These are phyloP conservation scores for Myotis brandtii DNA, from an alignment of 2,113 vertebrate species.

Conservation along the genomic window DNA sequence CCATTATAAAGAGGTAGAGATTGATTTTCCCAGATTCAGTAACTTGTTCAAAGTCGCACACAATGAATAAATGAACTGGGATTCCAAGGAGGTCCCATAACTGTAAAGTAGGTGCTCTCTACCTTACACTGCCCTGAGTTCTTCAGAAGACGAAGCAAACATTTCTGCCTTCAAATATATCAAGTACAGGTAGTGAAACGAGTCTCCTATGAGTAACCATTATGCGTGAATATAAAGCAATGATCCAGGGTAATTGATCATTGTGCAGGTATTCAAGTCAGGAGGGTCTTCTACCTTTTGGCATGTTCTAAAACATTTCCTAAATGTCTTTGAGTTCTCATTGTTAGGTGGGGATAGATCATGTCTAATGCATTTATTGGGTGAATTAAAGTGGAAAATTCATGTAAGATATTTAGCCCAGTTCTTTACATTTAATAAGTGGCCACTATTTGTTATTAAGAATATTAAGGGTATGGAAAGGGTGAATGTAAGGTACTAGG, in stretches of 20 bases:
- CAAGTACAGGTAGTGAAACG: background rate
- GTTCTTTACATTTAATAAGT: background rate
- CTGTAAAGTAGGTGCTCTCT: background rate
- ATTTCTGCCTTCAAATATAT: background rate
- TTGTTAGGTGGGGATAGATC: background rate
- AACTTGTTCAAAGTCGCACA: background rate
- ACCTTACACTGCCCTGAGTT: accelerated
- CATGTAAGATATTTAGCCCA: background rate
- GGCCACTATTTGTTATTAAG: background rate
- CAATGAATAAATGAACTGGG: background rate
- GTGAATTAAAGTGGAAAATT: background rate
- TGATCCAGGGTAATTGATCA: too few relatives aligned
- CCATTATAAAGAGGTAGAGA: background rate
- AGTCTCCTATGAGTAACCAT: background rate
- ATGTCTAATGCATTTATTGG: background rate
- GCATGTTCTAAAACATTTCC: background rate
- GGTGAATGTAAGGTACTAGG: background rate
- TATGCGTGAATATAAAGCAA: background rate
- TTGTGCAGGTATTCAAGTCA: background rate
- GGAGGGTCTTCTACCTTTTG: background rate
- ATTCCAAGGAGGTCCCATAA: background rate
- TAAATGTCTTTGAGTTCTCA: background rate
- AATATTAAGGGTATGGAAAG: background rate
- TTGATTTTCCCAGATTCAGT: background rate
- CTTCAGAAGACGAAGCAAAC: background rate